Evolutionary conservation across 2,113 vertebrate species (phyloP).

Genomic region (Suricata suricatta): DNA sequence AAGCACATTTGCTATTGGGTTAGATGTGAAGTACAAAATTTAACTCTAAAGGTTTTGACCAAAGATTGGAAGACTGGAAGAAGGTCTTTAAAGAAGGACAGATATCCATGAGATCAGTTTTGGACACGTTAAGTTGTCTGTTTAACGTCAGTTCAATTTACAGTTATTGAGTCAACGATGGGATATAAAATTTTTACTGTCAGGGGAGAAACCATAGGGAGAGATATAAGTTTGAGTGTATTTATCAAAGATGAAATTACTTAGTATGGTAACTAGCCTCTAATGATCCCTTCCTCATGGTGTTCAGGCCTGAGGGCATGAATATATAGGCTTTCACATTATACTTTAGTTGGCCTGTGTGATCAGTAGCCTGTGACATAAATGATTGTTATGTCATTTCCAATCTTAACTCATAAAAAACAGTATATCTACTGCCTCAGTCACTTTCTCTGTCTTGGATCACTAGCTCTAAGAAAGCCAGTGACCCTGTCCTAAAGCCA

Average conservation of each 20-base stretch:
- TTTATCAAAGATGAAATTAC: background rate
- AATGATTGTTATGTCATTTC: background rate
- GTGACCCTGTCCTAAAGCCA: background rate
- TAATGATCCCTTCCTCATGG: background rate
- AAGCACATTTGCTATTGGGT: background rate
- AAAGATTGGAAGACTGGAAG: background rate
- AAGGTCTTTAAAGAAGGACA: background rate
- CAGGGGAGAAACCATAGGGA: background rate
- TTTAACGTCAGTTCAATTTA: background rate
- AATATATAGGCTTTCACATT: background rate
- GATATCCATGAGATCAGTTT: background rate
- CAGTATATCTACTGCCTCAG: background rate
- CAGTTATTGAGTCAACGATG: background rate
- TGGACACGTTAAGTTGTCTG: background rate
- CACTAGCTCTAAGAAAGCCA: background rate
- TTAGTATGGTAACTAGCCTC: background rate
- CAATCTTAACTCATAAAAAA: background rate
- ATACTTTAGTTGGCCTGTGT: background rate
- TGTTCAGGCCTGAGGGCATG: background rate
- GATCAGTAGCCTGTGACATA: background rate
- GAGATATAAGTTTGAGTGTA: background rate
- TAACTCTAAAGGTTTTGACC: background rate
- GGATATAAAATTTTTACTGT: background rate
- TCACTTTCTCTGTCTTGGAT: background rate
- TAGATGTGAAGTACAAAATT: background rate